These are phyloP conservation scores for Lepus europaeus DNA, from an alignment of 2,113 vertebrate genomes.

Conservation along the genomic window DNA sequence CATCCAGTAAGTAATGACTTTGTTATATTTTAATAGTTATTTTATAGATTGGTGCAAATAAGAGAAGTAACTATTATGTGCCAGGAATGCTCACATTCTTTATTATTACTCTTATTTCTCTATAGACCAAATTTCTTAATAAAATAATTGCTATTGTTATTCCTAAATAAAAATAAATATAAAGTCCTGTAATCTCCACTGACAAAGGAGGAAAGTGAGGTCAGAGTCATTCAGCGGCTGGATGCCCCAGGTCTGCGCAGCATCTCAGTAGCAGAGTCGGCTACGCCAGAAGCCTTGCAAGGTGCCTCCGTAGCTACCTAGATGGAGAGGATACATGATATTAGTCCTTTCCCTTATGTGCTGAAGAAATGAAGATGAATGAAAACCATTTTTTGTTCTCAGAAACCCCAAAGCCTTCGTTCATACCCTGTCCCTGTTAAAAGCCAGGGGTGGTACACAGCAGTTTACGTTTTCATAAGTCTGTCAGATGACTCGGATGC, in stretches of 20 bases:
- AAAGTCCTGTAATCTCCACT: not conserved
- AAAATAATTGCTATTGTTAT: not conserved
- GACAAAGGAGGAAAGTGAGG: not conserved
- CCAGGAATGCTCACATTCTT: not conserved
- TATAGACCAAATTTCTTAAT: too few species aligned
- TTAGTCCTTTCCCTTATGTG: not conserved
- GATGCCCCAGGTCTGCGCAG: not conserved
- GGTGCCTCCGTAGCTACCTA: not conserved
- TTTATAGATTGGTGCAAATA: not conserved
- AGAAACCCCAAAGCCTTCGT: not conserved
- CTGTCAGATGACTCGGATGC: not conserved
- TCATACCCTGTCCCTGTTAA: not conserved
- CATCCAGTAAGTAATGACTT: conserved; percentile 77
- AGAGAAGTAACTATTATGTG: not conserved
- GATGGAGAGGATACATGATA: not conserved
- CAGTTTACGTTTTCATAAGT: not conserved
- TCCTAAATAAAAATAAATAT: not conserved
- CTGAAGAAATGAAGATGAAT: conserved; percentile 30
- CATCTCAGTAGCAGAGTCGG: not conserved
- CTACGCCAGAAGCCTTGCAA: not conserved
- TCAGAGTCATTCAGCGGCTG: not conserved
- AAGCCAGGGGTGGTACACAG: not conserved
- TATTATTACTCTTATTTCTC: too few species aligned
- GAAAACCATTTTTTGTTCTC: not conserved
- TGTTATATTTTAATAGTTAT: conserved; percentile 32